Evolutionary conservation across 2,113 vertebrate species (phyloP).

Genomic region (Eudyptes chrysolophus): DNA sequence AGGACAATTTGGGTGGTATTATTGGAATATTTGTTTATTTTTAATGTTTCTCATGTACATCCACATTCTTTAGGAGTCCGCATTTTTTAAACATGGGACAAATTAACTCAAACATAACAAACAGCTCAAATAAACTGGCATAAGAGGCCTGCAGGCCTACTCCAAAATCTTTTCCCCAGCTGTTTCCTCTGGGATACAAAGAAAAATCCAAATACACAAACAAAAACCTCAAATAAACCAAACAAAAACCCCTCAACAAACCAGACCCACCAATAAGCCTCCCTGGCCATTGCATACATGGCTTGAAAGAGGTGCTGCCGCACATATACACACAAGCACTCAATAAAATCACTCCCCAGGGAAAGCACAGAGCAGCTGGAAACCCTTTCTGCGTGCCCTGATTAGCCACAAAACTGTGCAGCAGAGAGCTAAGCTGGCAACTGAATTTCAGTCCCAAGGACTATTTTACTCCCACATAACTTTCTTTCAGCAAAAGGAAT

Average conservation of each 20-base stretch:
- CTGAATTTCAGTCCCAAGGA: background rate
- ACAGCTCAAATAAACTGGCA: background rate
- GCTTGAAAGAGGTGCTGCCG: conserved; percentile 21
- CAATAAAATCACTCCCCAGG: conserved; percentile 12
- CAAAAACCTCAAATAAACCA: conserved; percentile 27
- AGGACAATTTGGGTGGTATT: conserved; percentile 20
- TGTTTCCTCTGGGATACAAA: conserved; percentile 41
- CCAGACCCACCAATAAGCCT: conserved; percentile 16
- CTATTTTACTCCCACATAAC: conserved; percentile 18
- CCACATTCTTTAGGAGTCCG: background rate
- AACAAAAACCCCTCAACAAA: conserved; percentile 22
- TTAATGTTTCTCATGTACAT: conserved; percentile 28
- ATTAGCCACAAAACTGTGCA: background rate
- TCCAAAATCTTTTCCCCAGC: conserved; percentile 31
- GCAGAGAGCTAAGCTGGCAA: conserved; percentile 14
- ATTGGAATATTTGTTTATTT: conserved; percentile 41
- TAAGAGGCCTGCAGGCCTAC: background rate
- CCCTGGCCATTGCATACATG: background rate
- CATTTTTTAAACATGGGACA: conserved; percentile 17
- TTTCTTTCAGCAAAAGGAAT: background rate
- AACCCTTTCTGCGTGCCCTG: background rate
- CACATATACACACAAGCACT: conserved; percentile 1
- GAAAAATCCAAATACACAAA: background rate
- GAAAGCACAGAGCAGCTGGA: conserved; percentile 28
- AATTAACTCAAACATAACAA: conserved; percentile 42